A percentile compares a stretch with the other conserved stretches of the same genome.
phyloP scores from a whole-genome alignment of 2,113 vertebrate species.

The Rhipidura dahli region DNA sequence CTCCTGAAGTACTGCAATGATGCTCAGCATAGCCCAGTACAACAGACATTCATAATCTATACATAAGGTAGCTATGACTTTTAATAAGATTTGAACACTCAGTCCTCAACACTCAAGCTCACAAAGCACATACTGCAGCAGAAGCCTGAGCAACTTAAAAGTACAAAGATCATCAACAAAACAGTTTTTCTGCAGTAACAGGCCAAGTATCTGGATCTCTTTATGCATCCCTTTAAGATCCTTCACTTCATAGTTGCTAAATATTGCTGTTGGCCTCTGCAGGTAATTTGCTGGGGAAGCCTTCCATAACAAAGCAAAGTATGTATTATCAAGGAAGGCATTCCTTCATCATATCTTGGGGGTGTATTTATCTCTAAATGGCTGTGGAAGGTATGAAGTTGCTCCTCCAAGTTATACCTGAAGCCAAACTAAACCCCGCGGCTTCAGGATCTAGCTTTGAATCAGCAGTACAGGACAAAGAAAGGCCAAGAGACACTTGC shows the following conservation, averaged over 20 bases:
- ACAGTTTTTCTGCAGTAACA: background rate
- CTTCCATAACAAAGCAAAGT: background rate
- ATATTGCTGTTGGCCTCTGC: background rate
- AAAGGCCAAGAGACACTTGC: background rate
- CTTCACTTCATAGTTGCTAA: background rate
- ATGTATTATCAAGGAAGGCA: background rate
- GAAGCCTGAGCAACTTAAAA: background rate
- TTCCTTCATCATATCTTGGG: background rate
- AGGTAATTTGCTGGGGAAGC: background rate
- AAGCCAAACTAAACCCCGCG: background rate
- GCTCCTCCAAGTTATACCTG: background rate
- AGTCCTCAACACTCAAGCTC: background rate
- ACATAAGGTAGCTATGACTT: background rate
- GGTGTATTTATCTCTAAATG: background rate
- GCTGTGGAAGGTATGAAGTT: background rate
- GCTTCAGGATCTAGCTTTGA: background rate
- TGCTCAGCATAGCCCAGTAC: background rate
- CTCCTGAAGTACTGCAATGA: background rate
- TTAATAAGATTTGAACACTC: background rate
- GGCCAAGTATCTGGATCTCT: background rate
- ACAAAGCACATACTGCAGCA: background rate
- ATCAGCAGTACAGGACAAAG: background rate
- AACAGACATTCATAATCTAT: background rate
- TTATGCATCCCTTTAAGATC: background rate
- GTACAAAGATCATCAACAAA: background rate